Percentiles rank a stretch among this genome's conserved stretches.
phyloP scores from a whole-genome alignment of 2,113 vertebrate genomes.

The Solenodon paradoxus region DNA sequence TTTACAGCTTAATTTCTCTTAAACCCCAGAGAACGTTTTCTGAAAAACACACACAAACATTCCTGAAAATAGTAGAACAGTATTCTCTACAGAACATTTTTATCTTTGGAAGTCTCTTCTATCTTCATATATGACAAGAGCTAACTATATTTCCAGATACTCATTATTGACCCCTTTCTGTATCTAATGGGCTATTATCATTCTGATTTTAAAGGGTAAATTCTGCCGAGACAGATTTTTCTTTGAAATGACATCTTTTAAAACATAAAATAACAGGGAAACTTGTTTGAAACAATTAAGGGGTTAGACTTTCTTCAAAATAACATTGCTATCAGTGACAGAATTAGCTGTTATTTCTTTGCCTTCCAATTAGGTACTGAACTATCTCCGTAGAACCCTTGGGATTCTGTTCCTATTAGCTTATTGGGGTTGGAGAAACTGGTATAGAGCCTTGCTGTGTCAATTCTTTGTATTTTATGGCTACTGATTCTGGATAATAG shows the following conservation, averaged over 20 bases:
- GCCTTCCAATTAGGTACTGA: constrained; percentile 43
- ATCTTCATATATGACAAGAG: constrained; percentile 25
- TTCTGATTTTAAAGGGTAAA: constrained; percentile 53
- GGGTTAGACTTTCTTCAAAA: constrained; percentile 51
- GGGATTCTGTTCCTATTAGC: constrained; percentile 1
- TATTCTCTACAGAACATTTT: not conserved
- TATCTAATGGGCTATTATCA: constrained; percentile 41
- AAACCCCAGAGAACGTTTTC: not conserved
- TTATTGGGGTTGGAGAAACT: not conserved
- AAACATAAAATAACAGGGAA: constrained; percentile 43
- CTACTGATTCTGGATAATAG: not conserved
- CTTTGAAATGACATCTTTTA: constrained; percentile 56
- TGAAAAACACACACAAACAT: not conserved
- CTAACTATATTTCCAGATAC: constrained; percentile 20
- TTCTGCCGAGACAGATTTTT: constrained; percentile 45
- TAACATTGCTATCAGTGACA: constrained; percentile 24
- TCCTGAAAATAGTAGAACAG: constrained; percentile 11
- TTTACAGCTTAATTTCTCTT: not conserved
- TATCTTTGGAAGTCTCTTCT: not conserved
- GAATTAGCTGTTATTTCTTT: constrained; percentile 47
- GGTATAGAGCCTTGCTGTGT: not conserved
- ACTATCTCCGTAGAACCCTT: constrained; percentile 5
- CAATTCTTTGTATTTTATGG: constrained; percentile 29
- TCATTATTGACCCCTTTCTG: constrained; percentile 51
- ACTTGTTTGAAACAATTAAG: constrained; percentile 50